Conservation (phyloP, 2,113 vertebrate genomes). For the Tricholaema leucomelas region DNA sequence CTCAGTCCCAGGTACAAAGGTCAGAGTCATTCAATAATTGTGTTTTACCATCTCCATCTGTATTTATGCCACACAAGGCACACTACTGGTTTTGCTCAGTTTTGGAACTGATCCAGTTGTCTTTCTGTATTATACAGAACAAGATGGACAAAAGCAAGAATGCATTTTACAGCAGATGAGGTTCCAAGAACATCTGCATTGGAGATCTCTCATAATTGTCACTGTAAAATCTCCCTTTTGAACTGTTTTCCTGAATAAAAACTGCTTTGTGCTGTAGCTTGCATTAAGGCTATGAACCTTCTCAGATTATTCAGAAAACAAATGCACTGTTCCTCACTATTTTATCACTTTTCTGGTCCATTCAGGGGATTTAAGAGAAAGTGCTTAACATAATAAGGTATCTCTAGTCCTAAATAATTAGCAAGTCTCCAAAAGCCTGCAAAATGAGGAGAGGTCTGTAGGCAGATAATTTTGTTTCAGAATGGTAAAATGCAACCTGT, state of each 20-base stretch:
- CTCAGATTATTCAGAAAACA: neutral
- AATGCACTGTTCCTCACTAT: neutral
- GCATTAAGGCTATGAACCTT: neutral
- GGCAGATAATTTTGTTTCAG: neutral
- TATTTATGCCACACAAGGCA: neutral
- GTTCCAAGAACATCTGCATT: neutral
- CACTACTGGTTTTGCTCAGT: neutral
- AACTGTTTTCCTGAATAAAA: neutral
- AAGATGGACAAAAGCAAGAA: neutral
- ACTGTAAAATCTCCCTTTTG: neutral
- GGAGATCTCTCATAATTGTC: neutral
- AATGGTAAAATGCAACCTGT: neutral
- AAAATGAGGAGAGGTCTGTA: neutral
- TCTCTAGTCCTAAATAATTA: neutral
- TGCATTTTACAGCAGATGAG: neutral
- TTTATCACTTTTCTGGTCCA: neutral
- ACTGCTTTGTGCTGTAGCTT: neutral
- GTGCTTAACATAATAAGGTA: neutral
- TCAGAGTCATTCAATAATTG: neutral
- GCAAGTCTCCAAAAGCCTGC: neutral
- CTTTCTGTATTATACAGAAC: neutral
- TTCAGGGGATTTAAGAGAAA: neutral
- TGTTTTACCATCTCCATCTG: neutral
- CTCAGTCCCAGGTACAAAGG: neutral
- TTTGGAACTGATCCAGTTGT: neutral